A percentile compares a stretch with the other conserved stretches of the same genome.
phyloP scores from a whole-genome alignment of 2,113 vertebrate genomes.

The Smithornis capensis region DNA sequence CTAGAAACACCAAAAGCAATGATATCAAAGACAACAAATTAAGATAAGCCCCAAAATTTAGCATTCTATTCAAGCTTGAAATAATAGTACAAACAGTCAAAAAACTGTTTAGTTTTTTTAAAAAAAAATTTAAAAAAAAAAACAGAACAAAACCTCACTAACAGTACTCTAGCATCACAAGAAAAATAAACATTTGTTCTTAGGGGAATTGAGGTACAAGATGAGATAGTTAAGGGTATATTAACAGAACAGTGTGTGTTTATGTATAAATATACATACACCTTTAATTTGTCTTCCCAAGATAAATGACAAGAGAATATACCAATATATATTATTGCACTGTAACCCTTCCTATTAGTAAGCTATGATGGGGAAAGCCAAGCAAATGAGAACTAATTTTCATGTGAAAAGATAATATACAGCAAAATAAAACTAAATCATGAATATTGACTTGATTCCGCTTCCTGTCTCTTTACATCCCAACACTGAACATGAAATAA shows the following conservation, averaged over 20 bases:
- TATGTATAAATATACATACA: neutral
- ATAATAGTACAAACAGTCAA: neutral
- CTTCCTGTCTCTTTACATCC: neutral
- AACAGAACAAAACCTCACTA: neutral
- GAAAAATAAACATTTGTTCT: neutral
- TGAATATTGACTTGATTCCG: neutral
- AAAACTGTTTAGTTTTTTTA: neutral
- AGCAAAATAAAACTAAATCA: neutral
- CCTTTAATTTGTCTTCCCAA: neutral
- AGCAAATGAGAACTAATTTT: neutral
- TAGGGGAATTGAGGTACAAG: neutral
- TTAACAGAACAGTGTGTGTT: neutral
- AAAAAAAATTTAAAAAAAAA: too few species aligned
- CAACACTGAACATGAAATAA: neutral
- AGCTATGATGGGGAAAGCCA: neutral
- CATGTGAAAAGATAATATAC: neutral
- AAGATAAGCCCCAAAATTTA: neutral
- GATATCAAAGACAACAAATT: neutral
- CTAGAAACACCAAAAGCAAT: neutral
- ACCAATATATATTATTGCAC: neutral
- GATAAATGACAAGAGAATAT: neutral
- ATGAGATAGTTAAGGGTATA: neutral
- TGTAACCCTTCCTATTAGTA: neutral
- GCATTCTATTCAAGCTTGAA: neutral
- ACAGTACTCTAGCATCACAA: neutral